Evolutionary conservation across 2,888 invertebrate genomes (phyloP).

Genomic region (Limnephilus auricula): DNA sequence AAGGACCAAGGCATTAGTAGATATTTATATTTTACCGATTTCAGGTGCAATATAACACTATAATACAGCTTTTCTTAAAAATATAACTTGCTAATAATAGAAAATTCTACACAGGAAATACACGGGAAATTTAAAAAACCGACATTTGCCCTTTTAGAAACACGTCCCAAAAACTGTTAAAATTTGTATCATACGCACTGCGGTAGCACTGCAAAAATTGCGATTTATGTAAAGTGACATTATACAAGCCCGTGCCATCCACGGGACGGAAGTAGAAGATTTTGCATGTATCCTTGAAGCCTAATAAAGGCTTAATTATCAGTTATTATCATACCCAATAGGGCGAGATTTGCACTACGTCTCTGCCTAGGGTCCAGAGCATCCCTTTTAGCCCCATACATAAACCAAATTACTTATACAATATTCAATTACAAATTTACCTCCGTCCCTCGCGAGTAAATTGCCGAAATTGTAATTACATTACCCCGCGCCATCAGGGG

Average conservation of each 20-base stretch:
- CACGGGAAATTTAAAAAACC: too few relatives aligned
- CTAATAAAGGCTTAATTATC: neutral
- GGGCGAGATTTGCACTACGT: neutral
- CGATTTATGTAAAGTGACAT: neutral
- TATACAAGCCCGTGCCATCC: neutral
- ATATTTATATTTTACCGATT: too few relatives aligned
- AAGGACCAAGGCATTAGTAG: too few relatives aligned
- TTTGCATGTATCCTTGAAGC: neutral
- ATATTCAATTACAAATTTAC: slow-evolving; percentile 61
- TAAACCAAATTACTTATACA: slow-evolving; percentile 40
- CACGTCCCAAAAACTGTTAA: neutral
- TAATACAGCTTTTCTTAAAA: too few relatives aligned
- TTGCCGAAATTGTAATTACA: slow-evolving; percentile 64
- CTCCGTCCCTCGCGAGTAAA: slow-evolving; percentile 53
- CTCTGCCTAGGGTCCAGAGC: neutral
- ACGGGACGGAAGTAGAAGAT: neutral
- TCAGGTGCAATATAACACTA: too few relatives aligned
- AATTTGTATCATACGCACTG: neutral
- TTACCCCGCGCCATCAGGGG: slow-evolving; percentile 59
- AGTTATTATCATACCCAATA: neutral
- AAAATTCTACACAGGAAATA: too few relatives aligned
- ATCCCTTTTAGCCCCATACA: slow-evolving; percentile 12
- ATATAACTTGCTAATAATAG: too few relatives aligned
- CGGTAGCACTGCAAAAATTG: neutral
- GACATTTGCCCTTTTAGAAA: too few relatives aligned